Percentiles rank a stretch among this genome's conserved stretches.
These are phyloP conservation scores for Stichodactyla mertensii DNA, from an alignment of 64 coral and sea anemone species.

Conservation along the genomic window DNA sequence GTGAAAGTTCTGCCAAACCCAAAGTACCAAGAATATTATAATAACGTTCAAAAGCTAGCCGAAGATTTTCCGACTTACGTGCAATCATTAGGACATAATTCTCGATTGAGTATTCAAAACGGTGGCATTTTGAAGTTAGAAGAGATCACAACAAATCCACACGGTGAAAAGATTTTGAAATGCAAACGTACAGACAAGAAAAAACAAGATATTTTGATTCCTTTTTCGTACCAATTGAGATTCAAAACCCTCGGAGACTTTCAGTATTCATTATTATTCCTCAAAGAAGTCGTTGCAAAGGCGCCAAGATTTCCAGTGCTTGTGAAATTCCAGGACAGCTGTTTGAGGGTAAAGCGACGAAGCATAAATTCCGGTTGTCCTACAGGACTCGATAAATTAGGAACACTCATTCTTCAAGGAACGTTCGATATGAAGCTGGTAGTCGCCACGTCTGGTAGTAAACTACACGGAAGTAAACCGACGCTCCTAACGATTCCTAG, in stretches of 20 bases:
- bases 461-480: neutral
- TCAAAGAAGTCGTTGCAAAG: constrained; percentile 12
- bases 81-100: neutral
- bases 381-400: neutral
- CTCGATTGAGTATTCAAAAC: neutral
- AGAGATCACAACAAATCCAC: neutral
- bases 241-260: neutral
- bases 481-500: neutral
- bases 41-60: neutral
- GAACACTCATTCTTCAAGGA: neutral
- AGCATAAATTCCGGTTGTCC: neutral
- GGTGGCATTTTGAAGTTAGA: neutral
- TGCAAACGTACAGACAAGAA: neutral
- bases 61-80: neutral
- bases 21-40: neutral
- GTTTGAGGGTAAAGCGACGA: neutral
- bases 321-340: neutral
- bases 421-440: neutral
- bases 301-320: neutral
- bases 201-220: neutral
- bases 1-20: neutral
- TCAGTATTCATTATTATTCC: neutral
- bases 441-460: neutral
- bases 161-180: neutral
- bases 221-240: neutral